These are phyloP conservation scores for Gisinianus flammeolus DNA, from an alignment of 2,888 invertebrate genomes.

Conservation along the genomic window DNA sequence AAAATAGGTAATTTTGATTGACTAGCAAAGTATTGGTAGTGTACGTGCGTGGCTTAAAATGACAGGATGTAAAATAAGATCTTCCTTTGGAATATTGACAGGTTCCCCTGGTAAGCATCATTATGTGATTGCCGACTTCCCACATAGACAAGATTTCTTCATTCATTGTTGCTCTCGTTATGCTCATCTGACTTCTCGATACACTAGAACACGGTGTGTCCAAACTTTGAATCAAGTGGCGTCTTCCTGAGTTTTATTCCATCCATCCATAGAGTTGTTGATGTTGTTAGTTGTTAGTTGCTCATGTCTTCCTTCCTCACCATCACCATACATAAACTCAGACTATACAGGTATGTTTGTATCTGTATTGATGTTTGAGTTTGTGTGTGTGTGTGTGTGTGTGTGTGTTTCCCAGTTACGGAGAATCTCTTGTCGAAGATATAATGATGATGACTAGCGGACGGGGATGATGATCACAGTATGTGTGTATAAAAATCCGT, in stretches of 20 bases:
- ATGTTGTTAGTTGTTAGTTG: neutral
- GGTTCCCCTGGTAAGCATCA: constrained; percentile 46
- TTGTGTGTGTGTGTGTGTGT: no score
- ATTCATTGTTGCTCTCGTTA: constrained; percentile 41
- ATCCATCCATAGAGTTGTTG: neutral
- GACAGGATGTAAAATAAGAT: constrained; percentile 52
- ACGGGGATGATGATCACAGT: neutral
- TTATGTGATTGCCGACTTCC: constrained; percentile 48
- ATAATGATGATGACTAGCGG: neutral
- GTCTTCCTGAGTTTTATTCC: no score
- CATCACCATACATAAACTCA: neutral
- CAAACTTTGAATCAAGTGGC: constrained; percentile 10
- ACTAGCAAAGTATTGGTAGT: constrained; percentile 49
- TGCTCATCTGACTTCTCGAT: neutral
- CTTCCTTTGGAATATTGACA: constrained; percentile 47
- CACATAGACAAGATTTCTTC: constrained; percentile 45
- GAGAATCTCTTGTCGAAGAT: neutral
- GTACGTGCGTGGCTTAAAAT: constrained; percentile 52
- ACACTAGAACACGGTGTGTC: neutral
- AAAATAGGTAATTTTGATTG: constrained; percentile 45
- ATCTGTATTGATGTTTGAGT: neutral
- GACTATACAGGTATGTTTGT: neutral
- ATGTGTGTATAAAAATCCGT: constrained; percentile 34
- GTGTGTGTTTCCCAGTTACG: neutral
- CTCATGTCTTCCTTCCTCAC: neutral